Evolutionary conservation across 2,888 invertebrate genomes (phyloP), one percentile per base, ranked within the genome.

Genomic region (Thysanoteuthis rhombus): DNA sequence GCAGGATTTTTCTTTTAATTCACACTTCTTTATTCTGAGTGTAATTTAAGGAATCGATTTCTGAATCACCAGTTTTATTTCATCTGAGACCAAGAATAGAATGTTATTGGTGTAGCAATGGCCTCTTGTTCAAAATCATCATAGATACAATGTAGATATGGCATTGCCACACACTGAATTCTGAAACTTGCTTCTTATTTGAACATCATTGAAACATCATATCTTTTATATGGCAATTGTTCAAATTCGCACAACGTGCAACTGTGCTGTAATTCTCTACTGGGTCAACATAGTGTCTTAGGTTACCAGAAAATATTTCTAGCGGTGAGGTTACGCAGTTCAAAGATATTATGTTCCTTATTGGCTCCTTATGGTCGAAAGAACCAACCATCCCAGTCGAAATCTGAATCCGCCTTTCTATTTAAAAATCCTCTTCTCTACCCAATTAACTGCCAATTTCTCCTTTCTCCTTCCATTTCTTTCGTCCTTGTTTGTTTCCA

Each of bases 401-500:
- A 75, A 75, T 75, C n/a, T 16, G 75, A 75, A 75, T n/a, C 36
- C 75, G n/a, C 36, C 75, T 75, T 75, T 75, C n/a, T 75, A 75
- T 75, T 75, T 75, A n/a, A 75, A 58, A 75, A 16, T n/a, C 75
- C 3, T 75, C 12, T 75, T 75, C 75, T 75, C 75, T n/a, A 25
- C 36, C 75, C n/a, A 75, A 75, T 75, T 75, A 75, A 75, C 75
- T n/a, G 75, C 75, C 75, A 75, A 75, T 75, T n/a, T 75, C 19
- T 75, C 16, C 10, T 36, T 75, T 75, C 19, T 36, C 36, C 36
- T n/a, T 75, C 36, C 75, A n/a, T 16, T 75, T 75, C 75, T 32
- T 90, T 32, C 90, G 42, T n/a, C n/a, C 36, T 22, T 92, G 40
- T 92, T 40, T 92, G 92, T 92, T 92, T 92, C 40, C n/a, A 92